A percentile compares a stretch with the other conserved stretches of the same genome.
Conservation (phyloP, 2,113 vertebrate genomes). For the Callocephalon fimbriatum region DNA sequence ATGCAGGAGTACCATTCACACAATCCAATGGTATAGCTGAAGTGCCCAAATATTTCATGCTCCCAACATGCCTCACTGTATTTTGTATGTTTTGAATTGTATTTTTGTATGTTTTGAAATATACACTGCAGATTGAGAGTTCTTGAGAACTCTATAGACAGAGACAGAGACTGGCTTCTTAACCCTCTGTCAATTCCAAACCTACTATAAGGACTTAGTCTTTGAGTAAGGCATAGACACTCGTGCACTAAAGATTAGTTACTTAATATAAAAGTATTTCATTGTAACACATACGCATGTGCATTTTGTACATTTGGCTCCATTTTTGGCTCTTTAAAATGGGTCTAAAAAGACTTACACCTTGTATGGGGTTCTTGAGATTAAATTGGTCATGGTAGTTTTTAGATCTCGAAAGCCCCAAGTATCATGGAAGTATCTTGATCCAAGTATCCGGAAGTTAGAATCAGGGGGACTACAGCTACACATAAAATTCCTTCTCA, state of each 20-base stretch:
- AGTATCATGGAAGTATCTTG: neutral
- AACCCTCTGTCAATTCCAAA: neutral
- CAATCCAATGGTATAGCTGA: neutral
- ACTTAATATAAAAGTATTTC: neutral
- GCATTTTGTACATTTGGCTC: neutral
- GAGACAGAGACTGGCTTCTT: neutral
- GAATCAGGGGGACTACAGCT: neutral
- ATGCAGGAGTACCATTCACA: neutral
- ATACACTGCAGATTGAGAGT: neutral
- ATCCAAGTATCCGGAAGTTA: neutral
- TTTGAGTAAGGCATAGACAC: neutral
- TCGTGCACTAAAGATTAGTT: accelerated
- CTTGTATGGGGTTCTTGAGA: neutral
- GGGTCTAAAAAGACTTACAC: neutral
- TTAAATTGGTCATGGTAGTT: neutral
- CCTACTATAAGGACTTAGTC: accelerated
- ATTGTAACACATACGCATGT: neutral
- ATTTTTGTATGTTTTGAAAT: neutral
- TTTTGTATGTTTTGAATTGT: neutral
- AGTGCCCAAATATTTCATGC: neutral
- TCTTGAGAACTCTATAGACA: neutral
- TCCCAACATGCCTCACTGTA: neutral
- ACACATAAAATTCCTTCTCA: neutral
- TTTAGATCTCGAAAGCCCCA: neutral
- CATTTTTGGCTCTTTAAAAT: neutral